Evolutionary conservation across 2,888 invertebrate species (phyloP).

Genomic region (Andrena hattorfiana): DNA sequence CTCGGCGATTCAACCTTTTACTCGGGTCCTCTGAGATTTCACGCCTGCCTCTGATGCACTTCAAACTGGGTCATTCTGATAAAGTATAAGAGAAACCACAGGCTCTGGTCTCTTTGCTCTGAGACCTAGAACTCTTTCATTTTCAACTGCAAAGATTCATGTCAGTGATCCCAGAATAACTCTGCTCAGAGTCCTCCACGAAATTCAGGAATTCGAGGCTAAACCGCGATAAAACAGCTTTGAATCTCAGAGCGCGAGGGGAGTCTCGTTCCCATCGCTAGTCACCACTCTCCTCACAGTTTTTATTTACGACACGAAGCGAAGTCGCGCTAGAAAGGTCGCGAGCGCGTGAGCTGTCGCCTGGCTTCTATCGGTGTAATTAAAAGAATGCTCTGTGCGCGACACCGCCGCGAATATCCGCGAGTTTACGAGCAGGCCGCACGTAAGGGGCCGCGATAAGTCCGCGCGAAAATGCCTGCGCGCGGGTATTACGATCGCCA

Average conservation of each 20-base stretch:
- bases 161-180: too few relatives aligned
- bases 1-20: constrained; percentile 2
- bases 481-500: constrained; percentile 54
- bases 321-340: constrained; percentile 56
- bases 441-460: constrained; percentile 60
- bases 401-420: constrained; percentile 63
- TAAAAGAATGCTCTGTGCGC: constrained; percentile 67
- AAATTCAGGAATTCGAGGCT: not conserved
- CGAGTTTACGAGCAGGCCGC: constrained; percentile 64
- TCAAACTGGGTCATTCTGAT: not conserved
- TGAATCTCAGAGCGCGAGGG: not conserved
- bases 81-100: too few relatives aligned
- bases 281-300: not conserved
- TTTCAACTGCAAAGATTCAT: too few relatives aligned
- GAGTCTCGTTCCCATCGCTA: constrained; percentile 6
- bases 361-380: constrained; percentile 57
- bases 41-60: not conserved
- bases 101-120: too few relatives aligned
- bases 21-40: not conserved
- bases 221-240: not conserved
- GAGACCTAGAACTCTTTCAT: too few relatives aligned
- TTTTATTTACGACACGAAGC: constrained; percentile 20
- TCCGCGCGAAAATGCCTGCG: constrained; percentile 56
- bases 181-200: too few relatives aligned
- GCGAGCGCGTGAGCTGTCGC: constrained; percentile 48